Conservation (phyloP, 2,797 vertebrate species). For the Liasis olivaceus region DNA sequence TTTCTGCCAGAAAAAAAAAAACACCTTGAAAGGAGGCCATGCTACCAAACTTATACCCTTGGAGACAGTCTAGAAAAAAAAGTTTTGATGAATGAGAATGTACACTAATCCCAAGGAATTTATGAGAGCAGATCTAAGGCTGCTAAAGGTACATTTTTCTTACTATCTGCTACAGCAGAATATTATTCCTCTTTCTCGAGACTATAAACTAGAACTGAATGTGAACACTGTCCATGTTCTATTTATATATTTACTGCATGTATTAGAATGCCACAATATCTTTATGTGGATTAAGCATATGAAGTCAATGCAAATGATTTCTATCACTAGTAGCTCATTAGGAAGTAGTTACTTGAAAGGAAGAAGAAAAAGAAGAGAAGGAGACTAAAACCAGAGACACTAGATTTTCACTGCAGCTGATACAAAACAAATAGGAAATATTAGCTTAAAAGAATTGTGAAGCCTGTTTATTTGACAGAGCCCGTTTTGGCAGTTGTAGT, state of each 20-base stretch:
- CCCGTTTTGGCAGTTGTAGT: neutral
- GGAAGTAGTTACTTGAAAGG: neutral
- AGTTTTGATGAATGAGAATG: neutral
- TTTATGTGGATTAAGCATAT: neutral
- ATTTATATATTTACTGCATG: neutral
- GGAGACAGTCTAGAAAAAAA: neutral
- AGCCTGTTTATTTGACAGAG: neutral
- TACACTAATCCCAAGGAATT: neutral
- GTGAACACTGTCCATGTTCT: neutral
- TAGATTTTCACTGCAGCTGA: neutral
- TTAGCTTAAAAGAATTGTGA: neutral
- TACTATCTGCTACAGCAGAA: neutral
- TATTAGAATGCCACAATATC: neutral
- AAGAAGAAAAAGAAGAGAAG: neutral
- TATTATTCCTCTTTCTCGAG: neutral
- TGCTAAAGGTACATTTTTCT: neutral
- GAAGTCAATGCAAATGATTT: neutral
- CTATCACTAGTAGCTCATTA: neutral
- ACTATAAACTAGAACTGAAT: neutral
- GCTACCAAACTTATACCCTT: neutral
- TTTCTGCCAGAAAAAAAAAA: neutral
- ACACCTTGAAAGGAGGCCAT: conserved; percentile 1
- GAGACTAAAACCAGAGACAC: neutral
- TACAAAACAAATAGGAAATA: neutral
- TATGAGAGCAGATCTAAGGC: neutral